Evolutionary conservation across 2,888 invertebrate genomes (phyloP), one percentile per base, ranked within the genome.

Genomic region (Myopa testacea): DNA sequence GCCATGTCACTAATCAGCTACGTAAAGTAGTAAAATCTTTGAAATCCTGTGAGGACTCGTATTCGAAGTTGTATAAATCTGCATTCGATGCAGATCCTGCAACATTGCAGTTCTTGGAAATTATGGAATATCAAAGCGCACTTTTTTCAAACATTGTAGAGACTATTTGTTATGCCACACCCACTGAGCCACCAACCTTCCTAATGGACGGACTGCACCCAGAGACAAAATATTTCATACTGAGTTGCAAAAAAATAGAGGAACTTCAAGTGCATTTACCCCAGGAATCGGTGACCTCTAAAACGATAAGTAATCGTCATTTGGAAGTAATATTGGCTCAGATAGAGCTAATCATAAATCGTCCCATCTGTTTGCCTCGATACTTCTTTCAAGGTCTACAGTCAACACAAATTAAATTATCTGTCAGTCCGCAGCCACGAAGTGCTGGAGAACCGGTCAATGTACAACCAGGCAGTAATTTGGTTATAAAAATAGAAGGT

Each of bases 401-500:
- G 90, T 92, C 94, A 37, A 96, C 96, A 1, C 93, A 93, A 82
- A 93, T 96, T 1, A 95, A 95, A 90, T 88, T 96, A 79, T 94
- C 95, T 0, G 93, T 96, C 8, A 94, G 94, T 55, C 96, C 96
- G 0, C 95, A 95, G 85, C 95, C 95, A 0, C 90, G 94, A 73
- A 92, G 93, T 60, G 91, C 94, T 80, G 95, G 95, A 0, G 98
- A 98, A 83, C 95, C 95, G 69, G 94, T 97, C 70, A 92, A 94
- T 80, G 93, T 98, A 58, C 95, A 95, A 79, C 93, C 94, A 63
- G 95, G 95, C 76, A 95, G 96, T 82, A 95, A 96, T 82, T 91
- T 98, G 78, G 96, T 97, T 1, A 92, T 98, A 38, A 97, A 97
- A 90, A 95, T 98, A 3, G 98, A 98, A 89, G 98, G 98, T 0